Conservation (phyloP, 64 coral and sea anemone species). For the Porites lutea region DNA sequence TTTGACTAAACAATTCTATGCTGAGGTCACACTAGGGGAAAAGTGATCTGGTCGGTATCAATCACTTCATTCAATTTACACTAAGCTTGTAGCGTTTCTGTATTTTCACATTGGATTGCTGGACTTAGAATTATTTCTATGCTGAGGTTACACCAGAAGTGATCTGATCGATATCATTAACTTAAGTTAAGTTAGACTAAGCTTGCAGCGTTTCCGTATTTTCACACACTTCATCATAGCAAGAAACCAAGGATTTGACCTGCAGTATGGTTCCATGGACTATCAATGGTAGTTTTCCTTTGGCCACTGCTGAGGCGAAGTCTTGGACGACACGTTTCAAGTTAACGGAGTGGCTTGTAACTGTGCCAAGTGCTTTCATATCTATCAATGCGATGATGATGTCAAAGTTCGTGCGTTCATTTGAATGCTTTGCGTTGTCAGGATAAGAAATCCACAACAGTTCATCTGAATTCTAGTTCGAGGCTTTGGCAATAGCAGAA, state of each 20-base stretch:
- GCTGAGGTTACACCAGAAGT: no score
- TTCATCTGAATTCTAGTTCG: conserved; percentile 10
- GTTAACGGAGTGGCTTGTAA: neutral
- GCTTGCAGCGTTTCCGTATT: neutral
- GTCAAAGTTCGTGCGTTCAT: neutral
- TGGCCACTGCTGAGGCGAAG: conserved; percentile 5
- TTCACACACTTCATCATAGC: conserved; percentile 41
- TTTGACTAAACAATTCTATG: no score
- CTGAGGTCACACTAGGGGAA: no score
- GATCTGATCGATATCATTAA: no score
- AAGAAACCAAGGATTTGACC: conserved; percentile 24
- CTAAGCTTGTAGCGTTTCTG: neutral
- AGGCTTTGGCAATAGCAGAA: conserved; percentile 19
- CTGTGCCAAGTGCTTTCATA: neutral
- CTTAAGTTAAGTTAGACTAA: no score
- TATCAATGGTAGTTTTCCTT: conserved; percentile 11
- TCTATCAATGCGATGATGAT: conserved; percentile 52
- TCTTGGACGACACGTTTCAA: conserved; percentile 22
- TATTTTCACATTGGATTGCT: conserved; percentile 43
- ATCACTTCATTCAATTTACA: no score
- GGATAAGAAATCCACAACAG: conserved; percentile 46
- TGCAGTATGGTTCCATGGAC: conserved; percentile 37
- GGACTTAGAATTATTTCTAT: no score
- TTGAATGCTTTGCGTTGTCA: neutral
- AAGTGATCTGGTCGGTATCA: no score